Evolutionary conservation across 1,140 invertebrate genomes (phyloP).

Genomic region (Cyclargus thomasi): DNA sequence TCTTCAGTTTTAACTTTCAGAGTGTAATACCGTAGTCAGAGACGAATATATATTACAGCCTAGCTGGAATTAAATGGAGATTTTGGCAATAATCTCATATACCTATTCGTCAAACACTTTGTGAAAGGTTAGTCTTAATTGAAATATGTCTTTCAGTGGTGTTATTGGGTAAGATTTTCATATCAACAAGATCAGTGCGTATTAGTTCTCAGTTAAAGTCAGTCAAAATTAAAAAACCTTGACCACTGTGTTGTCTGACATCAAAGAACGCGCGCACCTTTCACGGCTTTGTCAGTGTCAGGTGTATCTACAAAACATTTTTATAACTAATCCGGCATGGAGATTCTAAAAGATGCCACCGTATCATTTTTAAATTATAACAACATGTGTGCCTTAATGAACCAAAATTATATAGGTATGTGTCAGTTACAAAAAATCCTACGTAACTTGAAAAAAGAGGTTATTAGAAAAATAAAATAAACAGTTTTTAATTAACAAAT

Average conservation of each 20-base stretch:
- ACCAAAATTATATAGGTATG: no score
- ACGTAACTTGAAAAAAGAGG: no score
- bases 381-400: no score
- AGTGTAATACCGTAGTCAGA: not conserved
- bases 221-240: slow-evolving; percentile 62
- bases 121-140: no score
- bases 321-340: not conserved
- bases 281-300: slow-evolving; percentile 63
- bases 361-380: not conserved
- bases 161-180: slow-evolving; percentile 9
- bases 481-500: no score
- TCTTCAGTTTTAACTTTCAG: not conserved
- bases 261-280: slow-evolving; percentile 64
- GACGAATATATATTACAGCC: not conserved
- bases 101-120: no score
- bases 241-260: slow-evolving; percentile 66
- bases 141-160: not conserved
- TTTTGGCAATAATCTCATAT: no score
- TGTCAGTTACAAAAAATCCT: no score
- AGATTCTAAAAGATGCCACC: not conserved
- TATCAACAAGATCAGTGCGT: not conserved
- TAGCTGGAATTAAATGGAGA: no score
- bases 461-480: no score
- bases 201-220: slow-evolving; percentile 14
- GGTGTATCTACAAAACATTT: slow-evolving; percentile 44